A percentile compares a stretch with the other conserved stretches of the same genome.
Evolutionary conservation across 1,140 invertebrate species (phyloP).

Genomic region (Nebria ingens): DNA sequence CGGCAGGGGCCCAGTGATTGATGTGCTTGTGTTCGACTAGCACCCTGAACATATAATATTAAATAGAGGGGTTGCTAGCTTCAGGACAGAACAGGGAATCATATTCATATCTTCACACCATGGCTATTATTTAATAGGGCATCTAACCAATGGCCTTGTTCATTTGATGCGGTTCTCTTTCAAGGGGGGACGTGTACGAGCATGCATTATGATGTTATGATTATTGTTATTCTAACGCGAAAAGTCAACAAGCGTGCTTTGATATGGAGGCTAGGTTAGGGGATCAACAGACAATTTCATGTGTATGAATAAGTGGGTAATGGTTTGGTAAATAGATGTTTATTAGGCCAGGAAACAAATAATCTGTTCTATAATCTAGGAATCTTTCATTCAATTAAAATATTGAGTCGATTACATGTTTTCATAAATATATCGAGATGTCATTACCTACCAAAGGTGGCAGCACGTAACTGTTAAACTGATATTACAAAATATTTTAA

Average conservation of each 20-base stretch:
- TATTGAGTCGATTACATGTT: too few relatives aligned
- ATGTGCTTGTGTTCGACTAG: neutral
- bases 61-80: neutral
- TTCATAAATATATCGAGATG: too few relatives aligned
- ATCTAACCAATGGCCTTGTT: neutral
- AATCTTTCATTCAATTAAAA: too few relatives aligned
- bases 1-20: neutral
- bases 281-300: neutral
- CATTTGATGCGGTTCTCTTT: neutral
- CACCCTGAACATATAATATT: constrained; percentile 1
- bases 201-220: too few relatives aligned
- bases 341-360: too few relatives aligned
- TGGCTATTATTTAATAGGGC: neutral
- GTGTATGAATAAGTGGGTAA: neutral
- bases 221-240: constrained; percentile 6
- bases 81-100: neutral
- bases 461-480: too few relatives aligned
- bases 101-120: constrained; percentile 6
- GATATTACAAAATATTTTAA: too few relatives aligned
- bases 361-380: too few relatives aligned
- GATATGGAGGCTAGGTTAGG: neutral
- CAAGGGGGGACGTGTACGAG: too few relatives aligned
- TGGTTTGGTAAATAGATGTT: neutral
- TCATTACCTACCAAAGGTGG: too few relatives aligned
- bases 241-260: constrained; percentile 2